Base-by-base conservation (phyloP, 2,797 vertebrate genomes). In the Falco rusticolus region DNA sequence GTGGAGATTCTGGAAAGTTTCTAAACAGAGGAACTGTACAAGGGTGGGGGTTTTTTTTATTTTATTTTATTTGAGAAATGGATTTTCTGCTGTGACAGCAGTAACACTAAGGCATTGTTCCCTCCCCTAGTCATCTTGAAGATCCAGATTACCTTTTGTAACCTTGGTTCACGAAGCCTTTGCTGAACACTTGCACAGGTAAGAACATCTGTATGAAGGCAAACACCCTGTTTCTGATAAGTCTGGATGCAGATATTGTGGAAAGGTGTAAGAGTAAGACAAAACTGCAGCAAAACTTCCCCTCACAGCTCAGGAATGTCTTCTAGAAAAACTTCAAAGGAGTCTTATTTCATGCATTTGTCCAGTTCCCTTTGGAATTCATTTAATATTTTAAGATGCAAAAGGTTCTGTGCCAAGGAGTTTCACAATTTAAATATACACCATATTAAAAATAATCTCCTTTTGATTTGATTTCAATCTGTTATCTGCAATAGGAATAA, bases 391-490 rank as follows among this genome's bases (percentile, higher is more conserved):
- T 85, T 77, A 83, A 72, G 17, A 82, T 80, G 11, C 20, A 72
- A 6, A n/a, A 10, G n/a, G 11, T 69, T 83, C 54, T 61, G 66
- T 85, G 47, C 33, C 71, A 85, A 79, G 54, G 24, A 79, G 18
- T 69, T 80, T 74, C 37, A 72, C 29, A 65, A 72, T 54, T 89
- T 85, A 82, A 87, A 79, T 64, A 76, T 10, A 85, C 26, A 34
- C 22, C 4, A 1, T 76, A 50, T 50, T 79, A 89, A 72, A 93
- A 93, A 63, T 33, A 53, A 61, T 80, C 29, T 74, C 13, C 13
- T 76, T 47, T 89, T 79, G 22, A 39, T 90, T 82, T 87, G 31
- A 89, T 89, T 94, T 89, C 68, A 93, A 12, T 76, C 54, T 91
- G 59, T 72, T 89, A 65, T 79, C 82, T 87, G 50, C 50, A 85